Evolutionary conservation across 2,888 invertebrate species (phyloP).

Genomic region (Drosophila nr. perissopoda): DNA sequence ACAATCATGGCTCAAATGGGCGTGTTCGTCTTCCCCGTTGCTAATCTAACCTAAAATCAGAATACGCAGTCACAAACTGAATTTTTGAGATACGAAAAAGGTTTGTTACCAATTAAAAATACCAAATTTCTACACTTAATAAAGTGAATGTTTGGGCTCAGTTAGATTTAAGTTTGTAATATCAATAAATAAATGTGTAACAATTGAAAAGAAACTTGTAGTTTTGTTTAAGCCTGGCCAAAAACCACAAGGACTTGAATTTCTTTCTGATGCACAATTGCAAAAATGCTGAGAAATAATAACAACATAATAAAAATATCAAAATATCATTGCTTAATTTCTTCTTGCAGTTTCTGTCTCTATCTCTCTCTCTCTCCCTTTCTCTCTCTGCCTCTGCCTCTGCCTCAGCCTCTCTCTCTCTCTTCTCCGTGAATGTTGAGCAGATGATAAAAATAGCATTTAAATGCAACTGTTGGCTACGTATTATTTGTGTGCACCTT

Average conservation of each 20-base stretch:
- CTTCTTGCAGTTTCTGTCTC: neutral
- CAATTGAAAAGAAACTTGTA: neutral
- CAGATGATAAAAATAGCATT: slow-evolving; percentile 43
- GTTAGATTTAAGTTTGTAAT: neutral
- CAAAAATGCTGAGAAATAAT: neutral
- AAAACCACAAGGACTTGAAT: neutral
- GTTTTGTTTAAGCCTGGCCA: neutral
- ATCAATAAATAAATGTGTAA: neutral
- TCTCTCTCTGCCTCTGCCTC: too few species aligned
- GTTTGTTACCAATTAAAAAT: neutral
- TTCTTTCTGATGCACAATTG: neutral
- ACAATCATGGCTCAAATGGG: neutral
- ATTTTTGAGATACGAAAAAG: neutral
- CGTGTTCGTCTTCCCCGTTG: neutral
- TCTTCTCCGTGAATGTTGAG: slow-evolving; percentile 12
- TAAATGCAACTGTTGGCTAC: slow-evolving; percentile 8
- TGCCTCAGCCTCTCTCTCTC: too few species aligned
- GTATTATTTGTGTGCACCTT: slow-evolving; percentile 9
- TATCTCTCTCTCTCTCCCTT: neutral
- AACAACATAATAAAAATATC: neutral
- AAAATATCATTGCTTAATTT: neutral
- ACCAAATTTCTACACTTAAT: neutral
- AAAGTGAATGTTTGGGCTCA: neutral
- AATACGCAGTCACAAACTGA: neutral
- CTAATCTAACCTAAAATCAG: neutral